Evolutionary conservation across 2,113 vertebrate genomes (phyloP).

Genomic region (Prionailurus viverrinus): DNA sequence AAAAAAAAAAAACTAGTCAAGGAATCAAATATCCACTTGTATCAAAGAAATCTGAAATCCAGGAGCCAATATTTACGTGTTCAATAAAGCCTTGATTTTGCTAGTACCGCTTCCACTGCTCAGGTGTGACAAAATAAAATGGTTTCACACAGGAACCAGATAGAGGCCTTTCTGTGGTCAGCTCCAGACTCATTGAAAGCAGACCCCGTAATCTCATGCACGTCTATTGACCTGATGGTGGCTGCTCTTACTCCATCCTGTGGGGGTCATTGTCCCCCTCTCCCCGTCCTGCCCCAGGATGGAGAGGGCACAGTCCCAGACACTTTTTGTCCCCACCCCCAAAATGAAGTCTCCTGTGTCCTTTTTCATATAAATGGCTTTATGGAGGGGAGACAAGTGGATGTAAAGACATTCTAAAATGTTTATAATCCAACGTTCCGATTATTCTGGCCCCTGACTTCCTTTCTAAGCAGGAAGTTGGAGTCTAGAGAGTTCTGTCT

Average conservation of each 20-base stretch:
- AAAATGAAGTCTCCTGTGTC: background rate
- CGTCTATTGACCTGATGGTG: background rate
- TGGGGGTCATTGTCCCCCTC: background rate
- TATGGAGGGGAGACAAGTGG: background rate
- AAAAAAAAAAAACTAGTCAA: background rate
- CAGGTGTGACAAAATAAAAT: background rate
- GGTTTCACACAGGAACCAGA: background rate
- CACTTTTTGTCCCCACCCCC: background rate
- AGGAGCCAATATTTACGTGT: background rate
- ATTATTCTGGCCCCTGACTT: background rate
- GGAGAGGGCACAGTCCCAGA: background rate
- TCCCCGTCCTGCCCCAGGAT: background rate
- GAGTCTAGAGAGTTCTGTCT: background rate
- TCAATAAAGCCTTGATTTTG: background rate
- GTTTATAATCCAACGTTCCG: background rate
- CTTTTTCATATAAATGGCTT: background rate
- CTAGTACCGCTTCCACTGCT: background rate
- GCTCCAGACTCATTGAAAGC: too few relatives aligned
- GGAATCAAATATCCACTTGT: background rate
- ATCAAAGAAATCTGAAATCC: background rate
- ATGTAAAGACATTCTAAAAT: background rate
- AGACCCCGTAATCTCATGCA: background rate
- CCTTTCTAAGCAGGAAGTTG: background rate
- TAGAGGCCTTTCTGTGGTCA: background rate
- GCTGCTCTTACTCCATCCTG: background rate